Percentiles rank a stretch among this genome's conserved stretches.
phyloP scores from a whole-genome alignment of 2,888 invertebrate genomes.

The Ornithoptera alexandrae region DNA sequence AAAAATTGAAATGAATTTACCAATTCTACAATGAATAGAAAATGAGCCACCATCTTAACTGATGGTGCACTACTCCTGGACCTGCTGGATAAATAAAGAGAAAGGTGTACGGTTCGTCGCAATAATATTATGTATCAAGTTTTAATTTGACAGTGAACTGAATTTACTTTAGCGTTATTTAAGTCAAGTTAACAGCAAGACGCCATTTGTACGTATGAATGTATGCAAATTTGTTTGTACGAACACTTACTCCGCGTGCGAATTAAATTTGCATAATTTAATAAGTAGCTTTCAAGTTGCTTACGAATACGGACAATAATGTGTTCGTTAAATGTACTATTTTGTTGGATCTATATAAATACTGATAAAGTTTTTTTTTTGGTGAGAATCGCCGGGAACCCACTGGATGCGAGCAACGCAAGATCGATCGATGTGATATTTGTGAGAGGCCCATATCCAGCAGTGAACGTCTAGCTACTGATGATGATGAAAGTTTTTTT shows the following conservation, averaged over 20 bases:
- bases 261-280: constrained; percentile 28
- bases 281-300: constrained; percentile 22
- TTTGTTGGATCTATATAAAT: not conserved
- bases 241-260: constrained; percentile 18
- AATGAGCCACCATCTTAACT: too few relatives aligned
- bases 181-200: constrained; percentile 1
- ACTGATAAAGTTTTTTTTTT: too few relatives aligned
- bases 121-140: not conserved
- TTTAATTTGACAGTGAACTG: constrained; percentile 1
- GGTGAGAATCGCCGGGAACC: too few relatives aligned
- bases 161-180: constrained; percentile 9
- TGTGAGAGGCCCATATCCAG: too few relatives aligned
- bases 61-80: too few relatives aligned
- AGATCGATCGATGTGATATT: too few relatives aligned
- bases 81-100: too few relatives aligned
- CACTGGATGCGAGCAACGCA: too few relatives aligned
- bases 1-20: too few relatives aligned
- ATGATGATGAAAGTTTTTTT: too few relatives aligned
- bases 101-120: not conserved
- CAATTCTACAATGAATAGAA: too few relatives aligned
- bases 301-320: constrained; percentile 10
- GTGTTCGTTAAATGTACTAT: not conserved
- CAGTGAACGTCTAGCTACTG: too few relatives aligned
- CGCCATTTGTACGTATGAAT: constrained; percentile 10
- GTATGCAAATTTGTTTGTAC: constrained; percentile 24